Conservation (phyloP, 2,888 invertebrate species). For the Sycophila texana region DNA sequence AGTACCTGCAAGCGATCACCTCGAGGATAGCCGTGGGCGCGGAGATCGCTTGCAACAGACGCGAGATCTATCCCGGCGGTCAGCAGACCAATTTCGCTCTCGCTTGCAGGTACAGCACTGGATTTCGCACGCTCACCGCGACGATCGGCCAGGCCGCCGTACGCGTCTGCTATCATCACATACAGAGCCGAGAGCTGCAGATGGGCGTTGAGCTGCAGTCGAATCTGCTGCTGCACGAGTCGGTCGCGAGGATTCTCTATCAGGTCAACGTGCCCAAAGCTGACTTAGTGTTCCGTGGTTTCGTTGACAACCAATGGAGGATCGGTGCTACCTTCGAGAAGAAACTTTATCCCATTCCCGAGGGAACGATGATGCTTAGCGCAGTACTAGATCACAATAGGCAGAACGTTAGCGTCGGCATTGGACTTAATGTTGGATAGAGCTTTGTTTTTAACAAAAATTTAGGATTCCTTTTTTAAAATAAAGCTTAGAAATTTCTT, state of each 20-base stretch:
- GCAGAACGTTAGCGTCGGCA: slow-evolving; percentile 79
- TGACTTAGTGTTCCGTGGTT: slow-evolving; percentile 80
- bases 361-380: slow-evolving; percentile 80
- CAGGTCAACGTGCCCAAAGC: slow-evolving; percentile 81
- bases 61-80: slow-evolving; percentile 61
- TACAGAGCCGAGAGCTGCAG: slow-evolving; percentile 79
- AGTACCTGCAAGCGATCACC: slow-evolving; percentile 71
- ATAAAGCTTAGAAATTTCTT: slow-evolving; percentile 29
- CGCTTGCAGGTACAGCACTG: slow-evolving; percentile 76
- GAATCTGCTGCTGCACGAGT: slow-evolving; percentile 79
- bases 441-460: slow-evolving; percentile 43
- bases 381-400: slow-evolving; percentile 81
- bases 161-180: slow-evolving; percentile 81
- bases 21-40: slow-evolving; percentile 70
- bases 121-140: slow-evolving; percentile 83
- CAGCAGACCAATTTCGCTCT: slow-evolving; percentile 66
- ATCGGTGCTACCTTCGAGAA: slow-evolving; percentile 82
- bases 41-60: slow-evolving; percentile 68
- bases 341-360: slow-evolving; percentile 80
- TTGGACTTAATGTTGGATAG: slow-evolving; percentile 79
- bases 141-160: slow-evolving; percentile 77
- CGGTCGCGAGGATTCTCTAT: slow-evolving; percentile 80
- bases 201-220: slow-evolving; percentile 83
- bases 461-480: slow-evolving; percentile 28
- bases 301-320: slow-evolving; percentile 79